Evolutionary conservation across 2,113 vertebrate genomes (phyloP), one percentile per base, ranked within the genome.

Genomic region (Carollia perspicillata): DNA sequence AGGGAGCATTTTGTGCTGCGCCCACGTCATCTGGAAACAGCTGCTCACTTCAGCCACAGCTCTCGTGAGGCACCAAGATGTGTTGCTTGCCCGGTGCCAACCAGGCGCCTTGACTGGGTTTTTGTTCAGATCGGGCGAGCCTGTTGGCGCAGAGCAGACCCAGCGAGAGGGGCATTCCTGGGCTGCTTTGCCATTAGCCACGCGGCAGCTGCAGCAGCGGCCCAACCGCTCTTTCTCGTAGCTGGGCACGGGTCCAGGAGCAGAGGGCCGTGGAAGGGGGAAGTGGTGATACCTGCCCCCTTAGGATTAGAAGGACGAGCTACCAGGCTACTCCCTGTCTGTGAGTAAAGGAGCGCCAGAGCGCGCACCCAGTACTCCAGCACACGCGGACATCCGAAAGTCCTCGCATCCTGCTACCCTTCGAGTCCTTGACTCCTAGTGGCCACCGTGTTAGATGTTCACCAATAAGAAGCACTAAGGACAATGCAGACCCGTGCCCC

Each of bases 191-290:
- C 95, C 90, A 96, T 97, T 94, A 81, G 94, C 96, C 94, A 96
- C 18, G 33, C 97, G 86, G 95, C 96, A 97, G 97, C 95, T 97
- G 97, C 78, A 90, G 69, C 78, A 47, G 13, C 16, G 85, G 72
- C 88, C 51, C 49, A 94, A 74, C 53, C 78, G 42, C 85, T 95
- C 90, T 93, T 87, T 66, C 12, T 95, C 49, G 28, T 26, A 63
- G 74, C 75, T 87, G 74, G 85, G 93, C 89, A 30, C 16, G 49
- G 23, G 40, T 81, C 97, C 91, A 91, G 95, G 40, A 60, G 53
- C 47, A 8, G 47, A 72, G n/a, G 66, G 53, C 22, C 51, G 44
- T 7, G 72, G 85, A 83, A 60, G 26, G 13, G 11, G 74, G 17
- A 44, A 14, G 33, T 23, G 35, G 17, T 9, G 8, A 16, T 18